A percentile compares a stretch with the other conserved stretches of the same genome.
Evolutionary conservation across 2,113 vertebrate genomes (phyloP).

Genomic region (Dasypus novemcinctus): DNA sequence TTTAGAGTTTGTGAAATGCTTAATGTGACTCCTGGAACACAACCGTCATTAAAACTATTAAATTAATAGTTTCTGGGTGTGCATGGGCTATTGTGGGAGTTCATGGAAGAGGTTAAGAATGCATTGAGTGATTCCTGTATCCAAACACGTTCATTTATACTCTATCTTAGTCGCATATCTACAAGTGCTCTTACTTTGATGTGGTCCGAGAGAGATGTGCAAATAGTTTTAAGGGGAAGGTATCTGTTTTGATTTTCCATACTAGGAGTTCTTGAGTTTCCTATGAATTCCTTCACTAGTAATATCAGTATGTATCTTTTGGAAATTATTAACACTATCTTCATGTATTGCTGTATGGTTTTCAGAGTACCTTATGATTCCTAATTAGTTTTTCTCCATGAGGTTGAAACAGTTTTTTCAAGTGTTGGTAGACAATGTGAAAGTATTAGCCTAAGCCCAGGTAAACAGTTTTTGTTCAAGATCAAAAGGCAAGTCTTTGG

Average conservation of each 20-base stretch:
- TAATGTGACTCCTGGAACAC: not conserved
- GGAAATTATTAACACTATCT: not conserved
- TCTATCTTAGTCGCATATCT: not conserved
- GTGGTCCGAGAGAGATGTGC: not conserved
- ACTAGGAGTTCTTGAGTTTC: not conserved
- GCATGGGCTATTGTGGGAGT: not conserved
- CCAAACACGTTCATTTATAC: not conserved
- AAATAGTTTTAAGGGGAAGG: not conserved
- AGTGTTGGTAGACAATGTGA: not conserved
- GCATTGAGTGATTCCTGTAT: not conserved
- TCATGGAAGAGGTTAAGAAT: not conserved
- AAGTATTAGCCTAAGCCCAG: not conserved
- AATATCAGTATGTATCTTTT: not conserved
- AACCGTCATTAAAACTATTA: not conserved
- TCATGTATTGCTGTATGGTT: not conserved
- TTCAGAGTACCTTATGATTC: not conserved
- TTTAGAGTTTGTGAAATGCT: not conserved
- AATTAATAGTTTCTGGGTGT: not conserved
- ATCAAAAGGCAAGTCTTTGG: not conserved
- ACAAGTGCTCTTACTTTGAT: not conserved
- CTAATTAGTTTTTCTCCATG: not conserved
- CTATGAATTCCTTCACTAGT: not conserved
- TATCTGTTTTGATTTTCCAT: not conserved
- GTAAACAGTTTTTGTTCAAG: not conserved
- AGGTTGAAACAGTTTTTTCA: not conserved